Percentiles rank a stretch among this genome's conserved stretches.
These are phyloP conservation scores for Gisinianus flammeolus DNA, from an alignment of 2,888 invertebrate genomes.

Conservation along the genomic window DNA sequence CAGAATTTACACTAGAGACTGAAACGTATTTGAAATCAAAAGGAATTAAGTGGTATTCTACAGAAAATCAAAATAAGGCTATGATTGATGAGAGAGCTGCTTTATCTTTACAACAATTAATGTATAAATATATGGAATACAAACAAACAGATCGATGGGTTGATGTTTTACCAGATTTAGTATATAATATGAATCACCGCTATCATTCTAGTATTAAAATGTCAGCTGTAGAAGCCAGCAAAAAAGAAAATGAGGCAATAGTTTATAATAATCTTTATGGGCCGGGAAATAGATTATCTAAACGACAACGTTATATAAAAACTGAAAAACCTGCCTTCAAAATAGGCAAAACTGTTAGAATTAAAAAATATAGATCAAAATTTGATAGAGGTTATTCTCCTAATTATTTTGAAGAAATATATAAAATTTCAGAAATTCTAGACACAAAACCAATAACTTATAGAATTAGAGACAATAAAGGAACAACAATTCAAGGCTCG, in stretches of 20 bases:
- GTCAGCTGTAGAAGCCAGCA: not conserved
- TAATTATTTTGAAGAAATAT: not conserved
- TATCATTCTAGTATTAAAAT: constrained; percentile 15
- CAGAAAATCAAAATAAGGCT: constrained; percentile 24
- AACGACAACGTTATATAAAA: not conserved
- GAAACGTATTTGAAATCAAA: too few species aligned
- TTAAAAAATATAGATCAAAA: constrained; percentile 8
- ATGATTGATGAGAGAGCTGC: constrained; percentile 19
- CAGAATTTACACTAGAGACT: constrained; percentile 16
- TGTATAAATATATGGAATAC: not conserved
- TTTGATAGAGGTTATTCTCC: constrained; percentile 12
- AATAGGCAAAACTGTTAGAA: not conserved
- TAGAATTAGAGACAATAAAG: not conserved
- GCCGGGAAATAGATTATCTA: not conserved
- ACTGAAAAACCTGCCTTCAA: not conserved
- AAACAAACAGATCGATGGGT: not conserved
- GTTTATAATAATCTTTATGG: constrained; percentile 11
- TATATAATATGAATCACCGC: not conserved
- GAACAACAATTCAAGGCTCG: not conserved
- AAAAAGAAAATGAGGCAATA: not conserved
- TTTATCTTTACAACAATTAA: constrained; percentile 8
- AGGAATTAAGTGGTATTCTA: constrained; percentile 14
- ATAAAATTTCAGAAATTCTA: not conserved
- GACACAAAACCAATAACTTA: constrained; percentile 2
- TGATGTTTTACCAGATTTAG: not conserved